These are phyloP conservation scores for Hucho hucho DNA, from an alignment of 2,113 vertebrate species.

Conservation along the genomic window DNA sequence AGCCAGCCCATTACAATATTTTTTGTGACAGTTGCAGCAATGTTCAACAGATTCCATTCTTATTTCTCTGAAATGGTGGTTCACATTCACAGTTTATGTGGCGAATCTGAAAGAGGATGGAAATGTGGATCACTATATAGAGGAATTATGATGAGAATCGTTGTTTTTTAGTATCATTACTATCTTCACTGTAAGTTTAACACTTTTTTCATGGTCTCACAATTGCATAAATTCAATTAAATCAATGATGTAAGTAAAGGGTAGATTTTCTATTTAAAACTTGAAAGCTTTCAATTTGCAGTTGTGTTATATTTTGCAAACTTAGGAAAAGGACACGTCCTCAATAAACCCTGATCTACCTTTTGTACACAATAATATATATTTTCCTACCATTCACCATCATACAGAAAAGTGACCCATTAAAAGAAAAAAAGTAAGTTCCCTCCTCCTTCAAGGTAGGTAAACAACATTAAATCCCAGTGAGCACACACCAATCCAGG, in stretches of 20 bases:
- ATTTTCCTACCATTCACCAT: background rate
- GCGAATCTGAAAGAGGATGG: conserved; percentile 18
- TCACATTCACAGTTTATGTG: conserved; percentile 38
- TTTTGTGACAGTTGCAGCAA: conserved; percentile 63
- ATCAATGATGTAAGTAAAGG: background rate
- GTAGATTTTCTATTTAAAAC: too few species aligned
- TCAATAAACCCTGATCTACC: background rate
- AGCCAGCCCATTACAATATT: conserved; percentile 55
- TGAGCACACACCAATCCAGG: conserved; percentile 38
- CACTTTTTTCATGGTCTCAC: background rate
- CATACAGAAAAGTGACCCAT: background rate
- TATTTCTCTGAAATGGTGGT: conserved; percentile 47
- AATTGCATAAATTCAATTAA: background rate
- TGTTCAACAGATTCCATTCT: conserved; percentile 52
- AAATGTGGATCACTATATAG: conserved; percentile 22
- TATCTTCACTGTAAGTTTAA: conserved; percentile 4
- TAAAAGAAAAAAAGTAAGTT: background rate
- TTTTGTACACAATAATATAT: background rate
- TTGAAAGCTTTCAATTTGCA: too few species aligned
- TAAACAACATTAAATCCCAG: conserved; percentile 24
- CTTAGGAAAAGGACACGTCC: too few species aligned
- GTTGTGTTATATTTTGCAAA: too few species aligned
- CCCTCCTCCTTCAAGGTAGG: background rate
- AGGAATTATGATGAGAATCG: conserved; percentile 1
- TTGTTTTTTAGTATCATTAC: background rate